A percentile compares a stretch with the other conserved stretches of the same genome.
Evolutionary conservation across 2,797 vertebrate genomes (phyloP).

Genomic region (Karalla daura): DNA sequence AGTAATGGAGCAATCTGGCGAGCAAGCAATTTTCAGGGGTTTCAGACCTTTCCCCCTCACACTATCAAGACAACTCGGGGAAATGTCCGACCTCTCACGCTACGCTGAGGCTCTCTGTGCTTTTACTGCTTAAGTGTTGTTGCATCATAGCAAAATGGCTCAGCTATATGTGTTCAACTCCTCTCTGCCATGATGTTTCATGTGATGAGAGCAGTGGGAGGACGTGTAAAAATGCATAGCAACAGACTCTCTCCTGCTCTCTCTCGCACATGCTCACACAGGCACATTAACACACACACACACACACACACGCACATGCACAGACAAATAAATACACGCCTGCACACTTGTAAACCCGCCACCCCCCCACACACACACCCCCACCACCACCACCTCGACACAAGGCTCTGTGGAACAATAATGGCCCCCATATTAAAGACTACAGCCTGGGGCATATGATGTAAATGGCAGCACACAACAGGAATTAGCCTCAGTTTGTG

Average conservation of each 20-base stretch:
- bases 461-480: slow-evolving; percentile 63
- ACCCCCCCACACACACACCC: slow-evolving; percentile 1
- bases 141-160: slow-evolving; percentile 57
- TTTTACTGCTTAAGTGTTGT: slow-evolving; percentile 60
- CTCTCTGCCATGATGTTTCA: slow-evolving; percentile 64
- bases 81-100: slow-evolving; percentile 32
- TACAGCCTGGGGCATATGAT: slow-evolving; percentile 64
- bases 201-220: slow-evolving; percentile 77
- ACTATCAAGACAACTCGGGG: slow-evolving; percentile 30
- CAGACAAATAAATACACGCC: slow-evolving; percentile 57
- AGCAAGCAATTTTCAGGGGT: slow-evolving; percentile 60
- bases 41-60: slow-evolving; percentile 49
- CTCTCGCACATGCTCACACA: slow-evolving; percentile 32
- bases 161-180: slow-evolving; percentile 58
- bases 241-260: slow-evolving; percentile 74
- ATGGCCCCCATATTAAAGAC: slow-evolving; percentile 62
- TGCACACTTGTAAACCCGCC: slow-evolving; percentile 27
- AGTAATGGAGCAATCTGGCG: slow-evolving; percentile 53
- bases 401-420: slow-evolving; percentile 55
- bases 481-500: slow-evolving; percentile 67
- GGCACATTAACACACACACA: slow-evolving; percentile 33
- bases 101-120: slow-evolving; percentile 23
- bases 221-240: slow-evolving; percentile 82
- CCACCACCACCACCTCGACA: no score
- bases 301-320: slow-evolving; percentile 38